Percentiles rank a stretch among this genome's conserved stretches.
Conservation (phyloP, 2,797 vertebrate species). For the Acanthornis magna region DNA sequence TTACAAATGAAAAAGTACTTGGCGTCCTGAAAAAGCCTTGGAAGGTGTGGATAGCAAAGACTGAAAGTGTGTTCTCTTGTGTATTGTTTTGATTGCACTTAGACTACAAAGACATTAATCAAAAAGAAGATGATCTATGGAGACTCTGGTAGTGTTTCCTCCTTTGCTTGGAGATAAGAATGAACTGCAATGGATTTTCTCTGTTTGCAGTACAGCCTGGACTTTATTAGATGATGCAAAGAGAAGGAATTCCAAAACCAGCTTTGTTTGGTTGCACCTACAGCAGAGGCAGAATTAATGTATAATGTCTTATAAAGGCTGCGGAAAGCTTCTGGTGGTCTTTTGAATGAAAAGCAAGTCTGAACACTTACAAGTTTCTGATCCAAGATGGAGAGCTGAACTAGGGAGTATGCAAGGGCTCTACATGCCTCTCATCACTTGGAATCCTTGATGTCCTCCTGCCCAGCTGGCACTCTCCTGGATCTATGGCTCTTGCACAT, state of each 20-base stretch:
- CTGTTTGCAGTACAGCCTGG: background rate
- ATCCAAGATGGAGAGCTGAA: background rate
- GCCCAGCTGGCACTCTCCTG: background rate
- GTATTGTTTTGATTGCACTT: background rate
- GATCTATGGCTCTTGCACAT: background rate
- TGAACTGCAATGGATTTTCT: background rate
- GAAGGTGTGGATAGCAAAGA: background rate
- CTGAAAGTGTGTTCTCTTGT: background rate
- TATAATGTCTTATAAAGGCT: background rate
- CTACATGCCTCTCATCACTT: background rate
- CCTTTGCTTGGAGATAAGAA: background rate
- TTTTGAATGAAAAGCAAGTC: background rate
- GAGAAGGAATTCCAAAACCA: background rate
- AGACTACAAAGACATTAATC: background rate
- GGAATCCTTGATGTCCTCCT: background rate
- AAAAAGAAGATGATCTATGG: background rate
- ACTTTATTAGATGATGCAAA: background rate
- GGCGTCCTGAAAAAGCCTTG: background rate
- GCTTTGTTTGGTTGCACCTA: background rate
- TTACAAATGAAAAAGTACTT: background rate
- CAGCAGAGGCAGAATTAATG: background rate
- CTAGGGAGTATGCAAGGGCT: background rate
- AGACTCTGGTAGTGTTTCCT: background rate
- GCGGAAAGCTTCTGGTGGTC: background rate
- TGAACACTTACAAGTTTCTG: background rate